Conservation (phyloP, 2,113 vertebrate genomes). For the Gadus chalcogrammus region DNA sequence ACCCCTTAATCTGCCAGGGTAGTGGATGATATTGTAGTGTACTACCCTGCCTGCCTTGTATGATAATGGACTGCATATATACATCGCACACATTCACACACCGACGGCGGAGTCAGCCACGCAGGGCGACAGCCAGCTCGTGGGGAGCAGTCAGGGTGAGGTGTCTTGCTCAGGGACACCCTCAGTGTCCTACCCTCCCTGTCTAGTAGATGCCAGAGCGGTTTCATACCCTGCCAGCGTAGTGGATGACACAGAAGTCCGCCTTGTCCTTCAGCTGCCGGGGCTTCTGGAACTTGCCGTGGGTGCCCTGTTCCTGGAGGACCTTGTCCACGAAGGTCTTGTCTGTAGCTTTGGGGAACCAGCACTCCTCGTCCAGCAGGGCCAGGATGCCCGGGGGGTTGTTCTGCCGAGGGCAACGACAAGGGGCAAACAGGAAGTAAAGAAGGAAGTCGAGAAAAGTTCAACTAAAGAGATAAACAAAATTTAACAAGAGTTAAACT, state of each 20-base stretch:
- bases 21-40: constrained; percentile 91
- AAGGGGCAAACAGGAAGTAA: constrained; percentile 2
- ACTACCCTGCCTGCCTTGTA: constrained; percentile 91
- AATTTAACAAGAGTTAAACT: constrained; percentile 48
- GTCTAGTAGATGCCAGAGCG: neutral
- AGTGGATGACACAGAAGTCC: constrained; percentile 93
- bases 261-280: constrained; percentile 98
- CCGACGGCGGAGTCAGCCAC: too few relatives aligned
- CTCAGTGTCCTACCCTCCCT: too few relatives aligned
- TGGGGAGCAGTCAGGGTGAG: too few relatives aligned
- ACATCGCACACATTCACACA: too few relatives aligned
- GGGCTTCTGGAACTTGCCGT: constrained; percentile 91
- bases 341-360: constrained; percentile 98
- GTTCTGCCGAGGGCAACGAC: constrained; percentile 70
- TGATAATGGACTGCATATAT: too few relatives aligned
- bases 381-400: constrained; percentile 95
- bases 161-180: too few relatives aligned
- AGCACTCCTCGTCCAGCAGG: constrained; percentile 96
- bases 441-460: neutral
- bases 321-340: constrained; percentile 96
- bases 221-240: constrained; percentile 85
- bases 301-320: constrained; percentile 83
- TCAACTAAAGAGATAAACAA: too few relatives aligned
- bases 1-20: constrained; percentile 84
- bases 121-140: too few relatives aligned